Conservation (phyloP, 2,888 invertebrate species). For the Byasa hedistus region DNA sequence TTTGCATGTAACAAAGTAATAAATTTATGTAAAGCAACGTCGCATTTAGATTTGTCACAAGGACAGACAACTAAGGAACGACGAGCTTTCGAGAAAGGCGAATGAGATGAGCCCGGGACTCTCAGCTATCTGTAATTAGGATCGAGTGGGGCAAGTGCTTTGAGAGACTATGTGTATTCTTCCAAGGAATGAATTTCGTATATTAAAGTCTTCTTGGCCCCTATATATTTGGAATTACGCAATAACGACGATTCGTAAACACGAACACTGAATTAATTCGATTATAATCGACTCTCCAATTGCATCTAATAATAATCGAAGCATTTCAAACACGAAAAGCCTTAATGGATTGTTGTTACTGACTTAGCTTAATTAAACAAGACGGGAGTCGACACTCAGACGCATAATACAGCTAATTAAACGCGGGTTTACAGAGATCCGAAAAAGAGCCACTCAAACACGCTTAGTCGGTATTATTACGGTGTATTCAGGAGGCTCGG, state of each 20-base stretch:
- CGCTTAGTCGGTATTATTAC: slow-evolving; percentile 80
- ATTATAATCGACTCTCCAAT: slow-evolving; percentile 10
- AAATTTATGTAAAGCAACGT: slow-evolving; percentile 17
- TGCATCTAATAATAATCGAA: slow-evolving; percentile 29
- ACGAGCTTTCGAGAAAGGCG: slow-evolving; percentile 46
- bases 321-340: slow-evolving; percentile 45
- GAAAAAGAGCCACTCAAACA: slow-evolving; percentile 79
- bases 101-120: slow-evolving; percentile 57
- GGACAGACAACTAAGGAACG: slow-evolving; percentile 35
- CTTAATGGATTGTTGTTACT: slow-evolving; percentile 72
- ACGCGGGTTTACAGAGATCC: slow-evolving; percentile 78
- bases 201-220: slow-evolving; percentile 11
- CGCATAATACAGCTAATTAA: slow-evolving; percentile 79
- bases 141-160: slow-evolving; percentile 63
- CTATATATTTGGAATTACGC: slow-evolving; percentile 10
- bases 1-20: not conserved
- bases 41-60: slow-evolving; percentile 32
- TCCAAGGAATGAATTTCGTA: slow-evolving; percentile 31
- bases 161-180: slow-evolving; percentile 53
- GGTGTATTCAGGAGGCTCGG: slow-evolving; percentile 75
- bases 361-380: slow-evolving; percentile 79
- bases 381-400: slow-evolving; percentile 75
- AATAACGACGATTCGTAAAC: slow-evolving; percentile 13
- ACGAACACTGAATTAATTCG: not conserved
- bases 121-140: slow-evolving; percentile 71